Conservation (phyloP, 2,888 invertebrate species). For the Amphipoea oculea region DNA sequence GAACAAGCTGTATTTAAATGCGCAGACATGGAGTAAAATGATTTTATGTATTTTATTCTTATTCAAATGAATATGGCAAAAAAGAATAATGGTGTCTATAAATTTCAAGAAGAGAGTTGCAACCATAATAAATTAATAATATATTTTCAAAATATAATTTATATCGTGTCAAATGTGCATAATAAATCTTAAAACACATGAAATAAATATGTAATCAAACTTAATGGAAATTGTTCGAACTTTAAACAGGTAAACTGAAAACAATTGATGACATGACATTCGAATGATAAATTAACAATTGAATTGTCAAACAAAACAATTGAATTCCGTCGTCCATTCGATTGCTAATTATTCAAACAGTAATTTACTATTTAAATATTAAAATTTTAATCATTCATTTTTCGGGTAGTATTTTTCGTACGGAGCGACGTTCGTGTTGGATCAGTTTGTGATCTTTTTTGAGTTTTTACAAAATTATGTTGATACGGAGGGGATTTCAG, state of each 20-base stretch:
- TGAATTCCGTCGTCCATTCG: conserved; percentile 75
- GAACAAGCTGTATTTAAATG: conserved; percentile 47
- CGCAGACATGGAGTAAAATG: conserved; percentile 23
- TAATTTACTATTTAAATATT: conserved; percentile 80
- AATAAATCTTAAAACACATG: conserved; percentile 43
- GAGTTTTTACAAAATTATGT: conserved; percentile 16
- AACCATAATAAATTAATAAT: conserved; percentile 30
- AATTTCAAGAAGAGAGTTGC: conserved; percentile 23
- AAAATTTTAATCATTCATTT: conserved; percentile 76
- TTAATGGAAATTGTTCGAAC: conserved; percentile 69
- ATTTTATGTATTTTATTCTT: conserved; percentile 29
- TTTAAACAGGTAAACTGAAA: conserved; percentile 73
- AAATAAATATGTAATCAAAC: conserved; percentile 70
- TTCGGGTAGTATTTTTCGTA: conserved; percentile 23
- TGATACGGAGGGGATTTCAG: neutral
- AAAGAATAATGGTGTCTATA: conserved; percentile 36
- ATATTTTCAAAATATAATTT: conserved; percentile 20
- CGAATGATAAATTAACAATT: conserved; percentile 82
- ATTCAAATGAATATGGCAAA: conserved; percentile 20
- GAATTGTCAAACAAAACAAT: conserved; percentile 82
- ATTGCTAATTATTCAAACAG: conserved; percentile 82
- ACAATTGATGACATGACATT: conserved; percentile 73
- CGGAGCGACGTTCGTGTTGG: neutral
- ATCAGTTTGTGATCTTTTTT: conserved; percentile 20
- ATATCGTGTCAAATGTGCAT: conserved; percentile 24